A percentile compares a stretch with the other conserved stretches of the same genome.
These are phyloP conservation scores for Patagioenas fasciata DNA, from an alignment of 2,113 vertebrate species.

Conservation along the genomic window DNA sequence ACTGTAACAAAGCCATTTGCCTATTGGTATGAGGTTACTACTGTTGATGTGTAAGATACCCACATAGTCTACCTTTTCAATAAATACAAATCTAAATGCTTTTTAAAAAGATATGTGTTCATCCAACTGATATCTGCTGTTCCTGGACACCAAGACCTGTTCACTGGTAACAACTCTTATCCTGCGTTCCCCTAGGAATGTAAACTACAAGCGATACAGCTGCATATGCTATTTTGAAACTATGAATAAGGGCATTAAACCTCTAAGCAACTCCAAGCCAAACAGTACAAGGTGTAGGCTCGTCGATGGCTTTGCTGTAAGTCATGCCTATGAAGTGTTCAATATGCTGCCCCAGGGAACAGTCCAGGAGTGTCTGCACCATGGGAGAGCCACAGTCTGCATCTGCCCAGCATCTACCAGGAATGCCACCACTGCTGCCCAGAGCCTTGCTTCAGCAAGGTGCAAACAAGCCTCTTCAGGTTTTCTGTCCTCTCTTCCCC, in stretches of 20 bases:
- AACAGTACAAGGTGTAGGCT: neutral
- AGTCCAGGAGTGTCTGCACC: neutral
- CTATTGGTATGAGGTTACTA: neutral
- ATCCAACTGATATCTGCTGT: neutral
- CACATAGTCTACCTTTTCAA: neutral
- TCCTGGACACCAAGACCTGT: neutral
- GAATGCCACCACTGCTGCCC: neutral
- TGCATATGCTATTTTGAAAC: neutral
- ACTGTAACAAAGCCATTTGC: neutral
- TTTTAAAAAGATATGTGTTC: neutral
- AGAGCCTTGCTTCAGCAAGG: neutral
- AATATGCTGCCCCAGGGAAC: neutral
- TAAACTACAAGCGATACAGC: neutral
- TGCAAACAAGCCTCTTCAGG: neutral
- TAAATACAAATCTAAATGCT: neutral
- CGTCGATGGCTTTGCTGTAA: neutral
- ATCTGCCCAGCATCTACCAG: rapidly evolving
- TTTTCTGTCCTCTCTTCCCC: neutral
- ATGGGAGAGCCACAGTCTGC: neutral
- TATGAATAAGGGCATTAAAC: neutral
- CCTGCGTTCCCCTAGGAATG: neutral
- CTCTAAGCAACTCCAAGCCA: neutral
- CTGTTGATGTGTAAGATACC: neutral
- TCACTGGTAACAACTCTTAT: neutral
- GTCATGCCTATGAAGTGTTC: neutral